Percentiles rank a stretch among this genome's conserved stretches.
Conservation (phyloP, 2,888 invertebrate species). For the Thyatira batis region DNA sequence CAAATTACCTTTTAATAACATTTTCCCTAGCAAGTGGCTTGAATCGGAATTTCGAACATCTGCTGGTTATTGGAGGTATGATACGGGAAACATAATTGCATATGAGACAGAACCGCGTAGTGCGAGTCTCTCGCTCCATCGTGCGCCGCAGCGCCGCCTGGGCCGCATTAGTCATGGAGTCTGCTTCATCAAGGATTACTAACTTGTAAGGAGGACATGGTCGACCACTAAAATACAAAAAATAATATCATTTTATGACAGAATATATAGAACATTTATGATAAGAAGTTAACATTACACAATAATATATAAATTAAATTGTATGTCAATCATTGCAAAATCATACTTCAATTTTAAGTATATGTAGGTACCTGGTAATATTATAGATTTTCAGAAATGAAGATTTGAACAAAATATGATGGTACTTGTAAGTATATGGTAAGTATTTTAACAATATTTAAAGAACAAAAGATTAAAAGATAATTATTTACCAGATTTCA, state of each 20-base stretch:
- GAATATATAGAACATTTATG: no score
- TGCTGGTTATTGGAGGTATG: slow-evolving; percentile 97
- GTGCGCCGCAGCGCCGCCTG: slow-evolving; percentile 98
- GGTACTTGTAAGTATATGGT: no score
- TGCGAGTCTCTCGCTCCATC: slow-evolving; percentile 97
- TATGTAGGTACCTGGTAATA: no score
- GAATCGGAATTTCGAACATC: slow-evolving; percentile 99
- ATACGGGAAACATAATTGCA: slow-evolving; percentile 99
- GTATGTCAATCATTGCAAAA: no score
- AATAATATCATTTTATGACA: no score
- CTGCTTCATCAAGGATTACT: slow-evolving; percentile 98
- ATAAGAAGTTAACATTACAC: no score
- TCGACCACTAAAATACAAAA: slow-evolving; percentile 83
- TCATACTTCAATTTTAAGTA: no score
- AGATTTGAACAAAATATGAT: no score
- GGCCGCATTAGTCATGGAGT: slow-evolving; percentile 98
- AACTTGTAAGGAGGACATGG: slow-evolving; percentile 98
- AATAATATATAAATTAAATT: no score
- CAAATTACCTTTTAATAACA: slow-evolving; percentile 80
- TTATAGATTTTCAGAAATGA: no score
- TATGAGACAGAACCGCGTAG: slow-evolving; percentile 97
- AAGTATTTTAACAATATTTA: no score
- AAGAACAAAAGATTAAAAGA: no score
- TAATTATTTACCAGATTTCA: background rate
- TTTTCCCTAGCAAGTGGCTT: slow-evolving; percentile 91